Evolutionary conservation across 1,140 invertebrate genomes (phyloP).

Genomic region (Caerostris darwini): DNA sequence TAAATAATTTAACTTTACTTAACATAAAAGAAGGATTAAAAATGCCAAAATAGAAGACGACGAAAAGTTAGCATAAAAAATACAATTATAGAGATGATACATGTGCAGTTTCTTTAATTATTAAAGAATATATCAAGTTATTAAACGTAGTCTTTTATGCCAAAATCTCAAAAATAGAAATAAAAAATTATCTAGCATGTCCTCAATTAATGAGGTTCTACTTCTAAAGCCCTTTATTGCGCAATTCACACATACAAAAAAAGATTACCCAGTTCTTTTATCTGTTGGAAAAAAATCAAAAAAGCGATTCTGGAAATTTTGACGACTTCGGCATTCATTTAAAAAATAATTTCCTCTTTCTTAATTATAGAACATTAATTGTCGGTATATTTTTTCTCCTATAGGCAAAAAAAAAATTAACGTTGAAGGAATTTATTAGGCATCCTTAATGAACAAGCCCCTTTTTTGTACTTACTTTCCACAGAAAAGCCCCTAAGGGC

Average conservation of each 20-base stretch:
- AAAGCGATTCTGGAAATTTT: slow-evolving; percentile 15
- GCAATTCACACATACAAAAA: neutral
- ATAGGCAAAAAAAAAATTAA: no score
- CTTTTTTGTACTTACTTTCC: neutral
- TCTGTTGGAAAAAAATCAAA: neutral
- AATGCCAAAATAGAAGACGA: no score
- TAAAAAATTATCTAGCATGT: neutral
- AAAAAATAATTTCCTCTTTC: slow-evolving; percentile 34
- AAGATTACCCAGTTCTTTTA: neutral
- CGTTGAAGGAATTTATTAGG: slow-evolving; percentile 42
- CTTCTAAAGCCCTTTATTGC: neutral
- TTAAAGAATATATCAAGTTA: slow-evolving; percentile 1
- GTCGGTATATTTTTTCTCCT: slow-evolving; percentile 2
- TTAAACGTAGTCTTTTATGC: neutral
- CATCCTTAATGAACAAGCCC: neutral
- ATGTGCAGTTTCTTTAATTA: slow-evolving; percentile 19
- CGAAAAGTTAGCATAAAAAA: no score
- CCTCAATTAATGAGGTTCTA: neutral
- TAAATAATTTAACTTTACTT: no score
- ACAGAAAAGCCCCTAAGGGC: slow-evolving; percentile 31
- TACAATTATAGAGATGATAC: no score
- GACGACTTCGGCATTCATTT: slow-evolving; percentile 26
- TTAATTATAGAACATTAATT: slow-evolving; percentile 60
- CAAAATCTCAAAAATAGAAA: no score
- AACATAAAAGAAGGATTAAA: no score